These are phyloP conservation scores for Lochmaea capreae DNA, from an alignment of 2,888 invertebrate species.

Conservation along the genomic window DNA sequence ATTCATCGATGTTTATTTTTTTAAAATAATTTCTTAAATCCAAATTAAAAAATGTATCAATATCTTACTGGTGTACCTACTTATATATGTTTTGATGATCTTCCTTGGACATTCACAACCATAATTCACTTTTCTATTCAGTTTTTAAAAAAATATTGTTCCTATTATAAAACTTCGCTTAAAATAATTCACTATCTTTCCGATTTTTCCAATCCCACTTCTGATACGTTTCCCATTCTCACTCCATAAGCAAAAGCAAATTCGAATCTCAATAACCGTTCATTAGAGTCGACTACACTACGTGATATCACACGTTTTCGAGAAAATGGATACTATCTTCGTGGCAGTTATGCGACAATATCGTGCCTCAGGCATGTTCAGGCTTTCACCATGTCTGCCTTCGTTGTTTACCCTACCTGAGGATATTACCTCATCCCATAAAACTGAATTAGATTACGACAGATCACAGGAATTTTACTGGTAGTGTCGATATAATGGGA, in stretches of 20 bases:
- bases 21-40: no score
- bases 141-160: no score
- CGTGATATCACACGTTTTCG: conserved; percentile 34
- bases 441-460: conserved; percentile 50
- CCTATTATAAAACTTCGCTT: no score
- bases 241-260: conserved; percentile 13
- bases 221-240: conserved; percentile 8
- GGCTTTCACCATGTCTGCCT: conserved; percentile 30
- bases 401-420: conserved; percentile 39
- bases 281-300: conserved; percentile 20
- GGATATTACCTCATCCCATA: conserved; percentile 48
- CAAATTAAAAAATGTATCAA: no score
- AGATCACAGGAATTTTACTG: conserved; percentile 36
- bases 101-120: no score
- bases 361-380: conserved; percentile 39
- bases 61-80: no score
- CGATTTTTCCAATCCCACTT: conserved; percentile 10
- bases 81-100: no score
- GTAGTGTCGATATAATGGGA: conserved; percentile 14
- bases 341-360: conserved; percentile 42
- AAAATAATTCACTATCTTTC: background rate
- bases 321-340: conserved; percentile 32
- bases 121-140: no score
- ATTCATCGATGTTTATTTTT: no score
- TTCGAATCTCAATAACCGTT: conserved; percentile 30